These are phyloP conservation scores for Mimumesa dahlbomi DNA, from an alignment of 2,888 invertebrate genomes.

Conservation along the genomic window DNA sequence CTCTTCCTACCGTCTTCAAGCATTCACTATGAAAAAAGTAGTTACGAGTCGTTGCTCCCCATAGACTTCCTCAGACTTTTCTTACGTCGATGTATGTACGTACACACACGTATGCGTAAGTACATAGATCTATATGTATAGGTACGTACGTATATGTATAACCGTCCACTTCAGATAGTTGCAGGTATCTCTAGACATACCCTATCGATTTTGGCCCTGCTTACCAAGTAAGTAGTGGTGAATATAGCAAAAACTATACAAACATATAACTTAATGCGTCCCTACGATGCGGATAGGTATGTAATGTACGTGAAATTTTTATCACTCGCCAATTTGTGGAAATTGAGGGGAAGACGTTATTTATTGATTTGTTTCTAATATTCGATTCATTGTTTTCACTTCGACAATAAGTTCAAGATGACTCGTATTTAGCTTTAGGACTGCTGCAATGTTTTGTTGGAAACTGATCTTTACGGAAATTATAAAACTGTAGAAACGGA, in stretches of 20 bases:
- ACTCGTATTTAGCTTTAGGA: no score
- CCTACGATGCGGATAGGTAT: background rate
- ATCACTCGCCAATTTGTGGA: no score
- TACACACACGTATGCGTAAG: background rate
- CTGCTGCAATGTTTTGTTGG: no score
- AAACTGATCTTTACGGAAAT: no score
- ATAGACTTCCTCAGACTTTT: conserved; percentile 60
- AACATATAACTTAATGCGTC: no score
- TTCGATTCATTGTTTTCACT: no score
- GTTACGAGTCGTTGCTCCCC: conserved; percentile 71
- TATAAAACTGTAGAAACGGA: no score
- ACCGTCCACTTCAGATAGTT: conserved; percentile 1
- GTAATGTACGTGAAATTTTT: no score
- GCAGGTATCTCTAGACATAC: conserved; percentile 29
- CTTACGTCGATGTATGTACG: conserved; percentile 39
- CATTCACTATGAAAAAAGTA: conserved; percentile 70
- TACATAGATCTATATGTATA: conserved; percentile 1
- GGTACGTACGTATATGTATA: background rate
- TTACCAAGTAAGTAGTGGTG: conserved; percentile 29
- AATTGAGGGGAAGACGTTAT: no score
- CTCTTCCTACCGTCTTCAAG: conserved; percentile 45
- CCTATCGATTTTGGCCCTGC: conserved; percentile 39
- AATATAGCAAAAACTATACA: conserved; percentile 26
- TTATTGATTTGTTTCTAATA: no score
- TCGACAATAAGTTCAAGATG: no score